Percentiles rank a stretch among this genome's conserved stretches.
Evolutionary conservation across 2,113 vertebrate genomes (phyloP).

Genomic region (Polyodon spathula): DNA sequence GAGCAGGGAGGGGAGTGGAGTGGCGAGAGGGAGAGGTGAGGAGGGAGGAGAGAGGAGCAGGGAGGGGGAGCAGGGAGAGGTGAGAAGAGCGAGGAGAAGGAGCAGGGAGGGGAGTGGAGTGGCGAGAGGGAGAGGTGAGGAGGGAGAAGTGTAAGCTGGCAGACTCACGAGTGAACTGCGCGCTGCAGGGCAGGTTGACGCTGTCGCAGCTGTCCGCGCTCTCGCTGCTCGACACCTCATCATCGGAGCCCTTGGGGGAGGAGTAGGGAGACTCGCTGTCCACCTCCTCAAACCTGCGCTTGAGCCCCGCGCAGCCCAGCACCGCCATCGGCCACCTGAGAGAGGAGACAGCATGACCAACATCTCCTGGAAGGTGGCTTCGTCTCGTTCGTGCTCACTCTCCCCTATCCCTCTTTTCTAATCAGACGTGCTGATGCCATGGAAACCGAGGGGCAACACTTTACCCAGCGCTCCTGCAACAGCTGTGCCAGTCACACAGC

Average conservation of each 20-base stretch:
- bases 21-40: too few relatives aligned
- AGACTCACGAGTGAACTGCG: slow-evolving; percentile 75
- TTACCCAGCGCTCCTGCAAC: slow-evolving; percentile 29
- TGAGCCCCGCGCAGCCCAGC: slow-evolving; percentile 60
- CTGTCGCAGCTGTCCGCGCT: slow-evolving; percentile 96
- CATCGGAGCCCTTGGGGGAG: slow-evolving; percentile 76
- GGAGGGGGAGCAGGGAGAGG: slow-evolving; percentile 34
- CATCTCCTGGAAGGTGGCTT: too few relatives aligned
- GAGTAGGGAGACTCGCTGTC: slow-evolving; percentile 74
- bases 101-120: too few relatives aligned
- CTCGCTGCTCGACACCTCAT: slow-evolving; percentile 92
- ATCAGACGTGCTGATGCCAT: too few relatives aligned
- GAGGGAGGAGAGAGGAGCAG: slow-evolving; percentile 53
- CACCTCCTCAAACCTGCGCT: slow-evolving; percentile 84
- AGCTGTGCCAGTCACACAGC: slow-evolving; percentile 20
- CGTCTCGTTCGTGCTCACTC: too few relatives aligned
- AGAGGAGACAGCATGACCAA: slow-evolving; percentile 7
- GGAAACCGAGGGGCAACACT: slow-evolving; percentile 47
- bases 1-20: too few relatives aligned
- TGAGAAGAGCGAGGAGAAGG: too few relatives aligned
- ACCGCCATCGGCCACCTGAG: slow-evolving; percentile 74
- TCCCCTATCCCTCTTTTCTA: too few relatives aligned
- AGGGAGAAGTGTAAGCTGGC: neutral
- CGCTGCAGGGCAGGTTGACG: slow-evolving; percentile 74
- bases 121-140: neutral